phyloP scores from a whole-genome alignment of 2,113 vertebrate species.

The Dissostichus mawsoni region DNA sequence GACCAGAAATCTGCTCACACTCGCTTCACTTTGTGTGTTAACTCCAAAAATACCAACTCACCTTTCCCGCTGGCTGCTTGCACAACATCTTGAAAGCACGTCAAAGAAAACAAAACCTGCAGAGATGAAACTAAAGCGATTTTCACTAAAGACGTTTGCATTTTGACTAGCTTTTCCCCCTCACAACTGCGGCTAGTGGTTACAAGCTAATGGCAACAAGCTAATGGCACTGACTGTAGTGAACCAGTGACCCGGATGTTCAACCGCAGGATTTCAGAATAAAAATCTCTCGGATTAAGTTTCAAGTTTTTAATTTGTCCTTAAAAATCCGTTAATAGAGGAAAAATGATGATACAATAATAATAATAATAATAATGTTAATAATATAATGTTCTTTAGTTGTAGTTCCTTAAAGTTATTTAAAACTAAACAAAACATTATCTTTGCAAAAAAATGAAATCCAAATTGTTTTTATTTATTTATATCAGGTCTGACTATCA shows the following conservation, averaged over 20 bases:
- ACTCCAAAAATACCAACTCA: conserved; percentile 50
- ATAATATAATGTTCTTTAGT: no score
- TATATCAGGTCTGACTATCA: no score
- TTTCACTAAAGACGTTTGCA: conserved; percentile 61
- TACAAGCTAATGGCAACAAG: background rate
- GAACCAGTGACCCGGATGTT: conserved; percentile 59
- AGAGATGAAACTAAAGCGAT: conserved; percentile 62
- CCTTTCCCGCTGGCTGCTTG: conserved; percentile 73
- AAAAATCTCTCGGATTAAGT: background rate
- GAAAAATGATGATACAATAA: no score
- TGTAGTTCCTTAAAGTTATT: no score
- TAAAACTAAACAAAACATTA: no score
- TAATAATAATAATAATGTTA: no score
- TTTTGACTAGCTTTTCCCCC: conserved; percentile 43
- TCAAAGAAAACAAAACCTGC: conserved; percentile 62
- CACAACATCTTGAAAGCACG: conserved; percentile 55
- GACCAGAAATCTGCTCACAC: background rate
- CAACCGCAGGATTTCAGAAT: conserved; percentile 52
- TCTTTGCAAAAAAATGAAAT: no score
- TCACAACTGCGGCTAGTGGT: background rate
- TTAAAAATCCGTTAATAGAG: no score
- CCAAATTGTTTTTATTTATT: no score
- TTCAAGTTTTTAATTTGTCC: no score
- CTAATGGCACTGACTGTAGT: background rate
- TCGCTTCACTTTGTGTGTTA: background rate